phyloP scores from a whole-genome alignment of 1,140 invertebrate species.

The Popillia japonica region DNA sequence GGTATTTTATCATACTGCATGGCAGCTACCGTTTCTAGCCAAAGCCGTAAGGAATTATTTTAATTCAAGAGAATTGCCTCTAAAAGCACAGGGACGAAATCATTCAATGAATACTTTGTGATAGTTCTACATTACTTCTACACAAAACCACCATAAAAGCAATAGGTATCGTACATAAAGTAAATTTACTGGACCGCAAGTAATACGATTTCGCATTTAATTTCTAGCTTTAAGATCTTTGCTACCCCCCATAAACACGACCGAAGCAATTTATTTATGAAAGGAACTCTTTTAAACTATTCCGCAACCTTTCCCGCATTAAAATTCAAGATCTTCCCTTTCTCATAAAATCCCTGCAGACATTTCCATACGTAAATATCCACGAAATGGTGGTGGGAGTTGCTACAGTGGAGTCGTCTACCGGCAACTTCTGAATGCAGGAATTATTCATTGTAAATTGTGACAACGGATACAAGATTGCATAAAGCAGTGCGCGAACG shows the following conservation, averaged over 20 bases:
- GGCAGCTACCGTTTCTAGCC: too few species aligned
- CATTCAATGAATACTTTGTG: too few species aligned
- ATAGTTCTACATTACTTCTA: too few species aligned
- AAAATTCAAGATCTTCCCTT: slow-evolving; percentile 15
- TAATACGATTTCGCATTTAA: not conserved
- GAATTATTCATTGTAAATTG: slow-evolving; percentile 12
- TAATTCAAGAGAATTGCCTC: too few species aligned
- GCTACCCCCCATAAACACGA: not conserved
- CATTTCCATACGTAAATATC: slow-evolving; percentile 18
- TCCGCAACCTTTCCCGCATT: slow-evolving; percentile 13
- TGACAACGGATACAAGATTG: slow-evolving; percentile 18
- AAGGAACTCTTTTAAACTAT: slow-evolving; percentile 14
- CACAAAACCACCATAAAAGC: too few species aligned
- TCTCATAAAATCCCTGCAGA: slow-evolving; percentile 18
- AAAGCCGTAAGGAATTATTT: too few species aligned
- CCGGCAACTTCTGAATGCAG: not conserved
- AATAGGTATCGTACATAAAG: too few species aligned
- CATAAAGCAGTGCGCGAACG: slow-evolving; percentile 17
- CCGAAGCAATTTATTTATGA: slow-evolving; percentile 7
- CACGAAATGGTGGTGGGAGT: not conserved
- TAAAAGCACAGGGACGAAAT: too few species aligned
- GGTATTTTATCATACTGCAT: too few species aligned
- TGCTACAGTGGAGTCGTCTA: not conserved
- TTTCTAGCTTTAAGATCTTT: not conserved
- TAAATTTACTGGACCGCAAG: too few species aligned